Evolutionary conservation across 2,888 invertebrate species (phyloP).

Genomic region (Nasonia oneida): DNA sequence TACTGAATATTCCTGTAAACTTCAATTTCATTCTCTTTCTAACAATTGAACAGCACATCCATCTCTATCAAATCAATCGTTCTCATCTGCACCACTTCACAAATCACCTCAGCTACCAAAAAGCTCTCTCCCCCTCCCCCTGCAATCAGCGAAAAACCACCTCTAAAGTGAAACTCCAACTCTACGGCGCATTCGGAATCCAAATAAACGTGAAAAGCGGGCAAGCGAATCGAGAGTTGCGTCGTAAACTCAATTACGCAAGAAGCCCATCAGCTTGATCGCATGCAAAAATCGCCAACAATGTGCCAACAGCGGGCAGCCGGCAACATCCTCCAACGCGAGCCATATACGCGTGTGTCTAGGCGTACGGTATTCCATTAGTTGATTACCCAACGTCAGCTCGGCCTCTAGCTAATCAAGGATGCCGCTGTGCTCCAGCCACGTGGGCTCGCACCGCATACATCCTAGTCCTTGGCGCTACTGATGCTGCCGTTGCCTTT

Average conservation of each 20-base stretch:
- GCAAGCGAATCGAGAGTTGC: neutral
- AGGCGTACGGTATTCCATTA: constrained; percentile 35
- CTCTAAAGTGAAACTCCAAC: neutral
- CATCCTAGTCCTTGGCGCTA: neutral
- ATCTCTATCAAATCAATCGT: neutral
- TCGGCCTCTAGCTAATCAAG: constrained; percentile 32
- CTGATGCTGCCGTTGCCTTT: neutral
- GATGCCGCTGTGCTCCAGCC: neutral
- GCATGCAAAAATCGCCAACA: neutral
- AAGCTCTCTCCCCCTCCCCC: neutral
- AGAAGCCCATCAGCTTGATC: constrained; percentile 8
- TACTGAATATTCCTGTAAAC: neutral
- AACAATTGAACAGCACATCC: neutral
- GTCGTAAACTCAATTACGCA: constrained; percentile 26
- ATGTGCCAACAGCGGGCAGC: too few species aligned
- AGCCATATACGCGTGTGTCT: neutral
- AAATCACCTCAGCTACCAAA: neutral
- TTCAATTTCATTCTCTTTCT: neutral
- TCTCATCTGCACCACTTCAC: neutral
- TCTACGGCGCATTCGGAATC: neutral
- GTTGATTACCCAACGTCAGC: constrained; percentile 46
- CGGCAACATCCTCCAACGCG: neutral
- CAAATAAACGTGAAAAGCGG: neutral
- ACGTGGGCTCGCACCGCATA: neutral
- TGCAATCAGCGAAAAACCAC: neutral